These are phyloP conservation scores for human DNA, from an alignment of 2,113 vertebrate species.

Conservation along the genomic window DNA sequence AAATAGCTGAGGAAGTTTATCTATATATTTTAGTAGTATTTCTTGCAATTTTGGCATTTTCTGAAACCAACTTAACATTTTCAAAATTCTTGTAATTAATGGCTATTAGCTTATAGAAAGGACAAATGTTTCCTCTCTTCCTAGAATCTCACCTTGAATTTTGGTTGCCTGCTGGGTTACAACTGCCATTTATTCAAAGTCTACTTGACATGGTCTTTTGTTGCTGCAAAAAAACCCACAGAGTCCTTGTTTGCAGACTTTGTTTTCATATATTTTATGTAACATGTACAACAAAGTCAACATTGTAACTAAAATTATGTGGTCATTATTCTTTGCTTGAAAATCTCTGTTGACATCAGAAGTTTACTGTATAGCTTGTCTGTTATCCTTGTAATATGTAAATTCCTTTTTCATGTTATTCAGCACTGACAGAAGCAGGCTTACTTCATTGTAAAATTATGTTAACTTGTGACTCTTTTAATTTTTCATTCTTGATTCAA, in stretches of 20 bases:
- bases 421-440: neutral
- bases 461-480: conserved; percentile 6
- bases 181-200: conserved; percentile 22
- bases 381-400: conserved; percentile 18
- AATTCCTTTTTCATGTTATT: conserved; percentile 48
- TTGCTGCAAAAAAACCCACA: neutral
- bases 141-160: conserved; percentile 47
- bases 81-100: conserved; percentile 9
- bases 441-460: conserved; percentile 46
- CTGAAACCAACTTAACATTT: neutral
- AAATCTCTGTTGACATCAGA: conserved; percentile 23
- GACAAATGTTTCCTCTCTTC: conserved; percentile 27
- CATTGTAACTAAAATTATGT: neutral
- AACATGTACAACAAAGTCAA: neutral
- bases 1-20: neutral
- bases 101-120: neutral
- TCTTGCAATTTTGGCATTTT: neutral
- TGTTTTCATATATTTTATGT: conserved; percentile 20
- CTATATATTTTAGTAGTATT: neutral
- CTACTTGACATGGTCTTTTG: conserved; percentile 33
- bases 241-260: conserved; percentile 3
- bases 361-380: neutral
- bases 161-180: neutral
- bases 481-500: conserved; percentile 56
- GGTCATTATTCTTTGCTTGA: conserved; percentile 24